Evolutionary conservation across 1,140 invertebrate genomes (phyloP), one percentile per base, ranked within the genome.

Genomic region (Ostrea denselamellosa): DNA sequence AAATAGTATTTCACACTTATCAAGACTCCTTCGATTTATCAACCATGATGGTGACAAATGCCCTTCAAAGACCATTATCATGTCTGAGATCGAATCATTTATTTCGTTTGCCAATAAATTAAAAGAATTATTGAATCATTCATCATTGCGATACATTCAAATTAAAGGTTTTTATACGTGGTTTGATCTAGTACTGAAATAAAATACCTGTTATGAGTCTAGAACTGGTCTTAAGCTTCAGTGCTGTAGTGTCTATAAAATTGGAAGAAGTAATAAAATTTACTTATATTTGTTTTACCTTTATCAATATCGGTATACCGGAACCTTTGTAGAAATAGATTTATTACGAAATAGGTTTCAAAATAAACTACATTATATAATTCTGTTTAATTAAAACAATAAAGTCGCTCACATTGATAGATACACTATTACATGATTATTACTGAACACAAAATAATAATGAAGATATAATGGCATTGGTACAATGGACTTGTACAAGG

Each of bases 391-490:
- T 44, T 44, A 44, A 44, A 44, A 44, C 34, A 44, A 44, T 44
- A 44, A 44, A 44, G 34, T 44, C 34, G 34, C 34, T 44, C 34
- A 44, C 34, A 44, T 44, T 44, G 34, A 44, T 44, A 2, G 34
- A 44, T 44, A 44, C 34, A 44, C 34, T 62, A 62, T 62, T 62
- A 17, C 14, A 19, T 62, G n/a, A 17, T 71, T 77, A 25, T 34
- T 34, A 28, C 28, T 77, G 68, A 77, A 77, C 68, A 77, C 68
- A 77, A 77, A n/a, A 77, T 77, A 77, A 77, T 17, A 77, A 77
- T 77, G 68, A 77, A 77, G 25, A 77, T 34, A 77, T 12, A 44
- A 34, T 77, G 68, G 25, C 68, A 28, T 77, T 77, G 3, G 25
- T 14, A 77, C 28, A n/a, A 71, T 71, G 22, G 28, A 34, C 2